A percentile compares a stretch with the other conserved stretches of the same genome.
phyloP scores from a whole-genome alignment of 1,140 invertebrate species.

The Trachymyrmex cornetzi region DNA sequence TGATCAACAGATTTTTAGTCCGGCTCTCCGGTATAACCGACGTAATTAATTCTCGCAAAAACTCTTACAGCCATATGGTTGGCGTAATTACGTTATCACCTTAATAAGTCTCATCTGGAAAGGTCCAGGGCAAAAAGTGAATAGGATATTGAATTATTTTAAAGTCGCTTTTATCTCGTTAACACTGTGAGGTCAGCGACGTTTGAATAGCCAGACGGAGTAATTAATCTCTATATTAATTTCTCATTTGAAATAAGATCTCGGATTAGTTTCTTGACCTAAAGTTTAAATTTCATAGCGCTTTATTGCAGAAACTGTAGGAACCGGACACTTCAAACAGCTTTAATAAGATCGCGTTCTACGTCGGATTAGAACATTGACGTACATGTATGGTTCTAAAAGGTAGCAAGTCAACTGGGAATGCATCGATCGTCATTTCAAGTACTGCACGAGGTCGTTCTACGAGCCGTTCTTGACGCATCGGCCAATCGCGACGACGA shows the following conservation, averaged over 20 bases:
- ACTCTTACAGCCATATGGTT: not conserved
- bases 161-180: constrained; percentile 43
- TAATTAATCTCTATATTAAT: constrained; percentile 53
- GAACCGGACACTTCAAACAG: not conserved
- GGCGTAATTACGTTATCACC: constrained; percentile 34
- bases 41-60: constrained; percentile 41
- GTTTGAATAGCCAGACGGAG: not conserved
- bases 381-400: constrained; percentile 32
- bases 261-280: constrained; percentile 8
- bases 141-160: constrained; percentile 51
- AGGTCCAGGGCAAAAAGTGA: constrained; percentile 17
- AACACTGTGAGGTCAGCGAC: constrained; percentile 11
- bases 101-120: constrained; percentile 30
- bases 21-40: not conserved
- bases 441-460: constrained; percentile 59
- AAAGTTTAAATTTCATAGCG: constrained; percentile 51
- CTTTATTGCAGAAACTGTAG: constrained; percentile 24
- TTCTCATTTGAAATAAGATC: not conserved
- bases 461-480: constrained; percentile 49
- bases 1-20: constrained; percentile 36
- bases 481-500: constrained; percentile 52
- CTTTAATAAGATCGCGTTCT: constrained; percentile 45
- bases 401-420: constrained; percentile 57
- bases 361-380: constrained; percentile 29
- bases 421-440: constrained; percentile 63